A percentile compares a stretch with the other conserved stretches of the same genome.
These are phyloP conservation scores for Picus viridis DNA, from an alignment of 2,797 vertebrate species.

Conservation along the genomic window DNA sequence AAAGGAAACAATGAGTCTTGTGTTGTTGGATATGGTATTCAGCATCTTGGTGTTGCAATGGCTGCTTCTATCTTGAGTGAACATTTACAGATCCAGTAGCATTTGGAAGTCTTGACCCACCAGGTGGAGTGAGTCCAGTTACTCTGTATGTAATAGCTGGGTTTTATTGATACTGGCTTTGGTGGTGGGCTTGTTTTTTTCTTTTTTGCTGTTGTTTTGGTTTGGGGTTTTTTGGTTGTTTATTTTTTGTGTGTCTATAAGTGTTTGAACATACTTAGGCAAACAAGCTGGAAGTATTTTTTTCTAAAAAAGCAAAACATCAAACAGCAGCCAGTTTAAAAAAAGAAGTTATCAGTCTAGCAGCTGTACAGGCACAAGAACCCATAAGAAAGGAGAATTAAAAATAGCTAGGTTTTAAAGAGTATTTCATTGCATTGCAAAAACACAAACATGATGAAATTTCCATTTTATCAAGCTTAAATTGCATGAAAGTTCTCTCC, in stretches of 20 bases:
- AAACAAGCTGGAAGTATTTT: neutral
- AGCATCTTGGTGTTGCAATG: neutral
- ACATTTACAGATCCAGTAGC: neutral
- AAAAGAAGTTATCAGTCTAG: neutral
- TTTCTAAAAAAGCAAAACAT: neutral
- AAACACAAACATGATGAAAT: neutral
- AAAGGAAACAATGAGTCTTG: neutral
- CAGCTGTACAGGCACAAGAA: constrained; percentile 14
- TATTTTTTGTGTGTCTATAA: neutral
- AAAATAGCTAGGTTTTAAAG: constrained; percentile 40
- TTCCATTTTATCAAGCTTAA: constrained; percentile 31
- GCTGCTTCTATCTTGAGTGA: neutral
- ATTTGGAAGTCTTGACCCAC: neutral
- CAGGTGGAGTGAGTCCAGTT: neutral
- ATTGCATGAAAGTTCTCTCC: constrained; percentile 1
- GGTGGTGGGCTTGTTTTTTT: neutral
- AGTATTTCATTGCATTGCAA: neutral
- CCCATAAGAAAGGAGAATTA: neutral
- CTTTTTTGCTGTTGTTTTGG: neutral
- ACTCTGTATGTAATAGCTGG: fast-evolving
- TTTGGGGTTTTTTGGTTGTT: too few relatives aligned
- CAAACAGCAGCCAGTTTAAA: neutral
- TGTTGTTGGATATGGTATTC: neutral
- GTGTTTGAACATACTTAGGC: neutral
- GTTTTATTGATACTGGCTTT: neutral